These are phyloP conservation scores for Nematolebias whitei DNA, from an alignment of 2,113 vertebrate genomes.

Conservation along the genomic window DNA sequence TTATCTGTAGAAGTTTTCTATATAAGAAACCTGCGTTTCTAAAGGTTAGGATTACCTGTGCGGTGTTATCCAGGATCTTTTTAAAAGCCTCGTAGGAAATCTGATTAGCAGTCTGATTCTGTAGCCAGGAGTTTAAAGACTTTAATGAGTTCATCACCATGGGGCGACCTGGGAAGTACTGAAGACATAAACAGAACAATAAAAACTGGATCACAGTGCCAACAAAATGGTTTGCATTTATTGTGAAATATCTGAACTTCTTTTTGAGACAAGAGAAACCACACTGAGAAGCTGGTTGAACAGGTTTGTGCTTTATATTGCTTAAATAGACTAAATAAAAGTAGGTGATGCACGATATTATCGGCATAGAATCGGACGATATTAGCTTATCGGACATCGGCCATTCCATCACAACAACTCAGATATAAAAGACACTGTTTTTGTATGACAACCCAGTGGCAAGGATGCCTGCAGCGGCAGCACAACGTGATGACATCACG, in stretches of 20 bases:
- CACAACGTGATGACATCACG: too few species aligned
- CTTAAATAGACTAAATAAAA: too few species aligned
- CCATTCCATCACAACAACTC: too few species aligned
- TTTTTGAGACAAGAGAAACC: too few species aligned
- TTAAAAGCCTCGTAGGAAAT: conserved; percentile 79
- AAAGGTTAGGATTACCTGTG: conserved; percentile 73
- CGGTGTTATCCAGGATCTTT: conserved; percentile 79
- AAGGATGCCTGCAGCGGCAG: too few species aligned
- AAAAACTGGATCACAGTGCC: background rate
- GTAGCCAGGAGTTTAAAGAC: conserved; percentile 80
- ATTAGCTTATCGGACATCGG: too few species aligned
- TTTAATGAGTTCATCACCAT: conserved; percentile 82
- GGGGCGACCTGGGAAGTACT: conserved; percentile 90
- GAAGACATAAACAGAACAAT: conserved; percentile 8
- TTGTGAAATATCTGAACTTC: background rate
- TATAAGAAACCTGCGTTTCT: background rate
- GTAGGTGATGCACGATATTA: too few species aligned
- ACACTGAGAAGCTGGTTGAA: too few species aligned
- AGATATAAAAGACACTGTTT: too few species aligned
- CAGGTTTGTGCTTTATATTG: too few species aligned
- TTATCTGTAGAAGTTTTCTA: conserved; percentile 5
- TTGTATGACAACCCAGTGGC: too few species aligned
- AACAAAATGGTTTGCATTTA: background rate
- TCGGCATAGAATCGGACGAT: too few species aligned
- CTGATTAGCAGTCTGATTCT: conserved; percentile 62